Conservation (phyloP, 1,140 invertebrate species). For the Drosophila hydei region DNA sequence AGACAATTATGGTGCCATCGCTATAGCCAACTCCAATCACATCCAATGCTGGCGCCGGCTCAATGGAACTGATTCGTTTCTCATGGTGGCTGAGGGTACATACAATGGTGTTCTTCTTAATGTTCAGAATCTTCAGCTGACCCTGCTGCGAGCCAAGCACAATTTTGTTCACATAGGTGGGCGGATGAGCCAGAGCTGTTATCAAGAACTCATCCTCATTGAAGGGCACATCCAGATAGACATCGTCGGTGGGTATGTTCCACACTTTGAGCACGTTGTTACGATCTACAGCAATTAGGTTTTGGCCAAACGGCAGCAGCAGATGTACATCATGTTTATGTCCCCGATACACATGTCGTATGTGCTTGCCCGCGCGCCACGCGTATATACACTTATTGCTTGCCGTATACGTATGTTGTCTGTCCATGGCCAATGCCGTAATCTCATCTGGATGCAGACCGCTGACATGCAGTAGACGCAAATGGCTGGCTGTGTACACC, state of each 20-base stretch:
- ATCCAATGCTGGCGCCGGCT: constrained; percentile 95
- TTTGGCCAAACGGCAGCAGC: constrained; percentile 93
- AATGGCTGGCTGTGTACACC: constrained; percentile 93
- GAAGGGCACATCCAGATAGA: constrained; percentile 89
- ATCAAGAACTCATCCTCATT: constrained; percentile 90
- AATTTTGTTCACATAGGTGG: constrained; percentile 97
- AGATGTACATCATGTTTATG: constrained; percentile 90
- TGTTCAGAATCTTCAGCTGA: constrained; percentile 94
- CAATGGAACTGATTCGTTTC: constrained; percentile 88
- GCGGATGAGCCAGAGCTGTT: constrained; percentile 92
- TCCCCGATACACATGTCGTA: constrained; percentile 92
- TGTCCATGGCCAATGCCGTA: constrained; percentile 91
- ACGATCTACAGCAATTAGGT: constrained; percentile 94
- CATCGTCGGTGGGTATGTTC: constrained; percentile 91
- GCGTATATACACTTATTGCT: constrained; percentile 92
- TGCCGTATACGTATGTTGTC: constrained; percentile 92
- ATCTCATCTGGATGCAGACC: constrained; percentile 92
- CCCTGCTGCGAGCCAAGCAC: constrained; percentile 96
- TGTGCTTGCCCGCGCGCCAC: constrained; percentile 94
- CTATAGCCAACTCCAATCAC: constrained; percentile 94
- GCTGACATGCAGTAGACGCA: constrained; percentile 93
- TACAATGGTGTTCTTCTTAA: constrained; percentile 91
- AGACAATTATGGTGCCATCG: constrained; percentile 92
- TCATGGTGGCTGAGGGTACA: constrained; percentile 93
- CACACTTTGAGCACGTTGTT: constrained; percentile 91